Percentiles rank a stretch among this genome's conserved stretches.
Conservation (phyloP, 1,140 invertebrate genomes). For the Leptinotarsa undecemlineata region DNA sequence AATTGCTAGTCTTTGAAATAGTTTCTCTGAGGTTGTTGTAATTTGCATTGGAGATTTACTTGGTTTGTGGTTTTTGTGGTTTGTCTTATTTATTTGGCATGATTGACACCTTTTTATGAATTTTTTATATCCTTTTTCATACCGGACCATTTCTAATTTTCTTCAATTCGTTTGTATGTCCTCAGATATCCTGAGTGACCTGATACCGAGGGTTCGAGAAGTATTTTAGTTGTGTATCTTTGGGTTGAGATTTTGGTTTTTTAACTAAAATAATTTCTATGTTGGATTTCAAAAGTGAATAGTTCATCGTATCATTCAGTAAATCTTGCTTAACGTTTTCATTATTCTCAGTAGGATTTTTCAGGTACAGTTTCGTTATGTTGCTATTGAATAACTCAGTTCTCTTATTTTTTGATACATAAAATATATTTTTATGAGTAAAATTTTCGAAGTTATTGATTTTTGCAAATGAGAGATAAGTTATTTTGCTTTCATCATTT, state of each 20-base stretch:
- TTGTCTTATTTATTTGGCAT: constrained; percentile 48
- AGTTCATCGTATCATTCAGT: constrained; percentile 31
- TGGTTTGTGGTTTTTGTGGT: constrained; percentile 34
- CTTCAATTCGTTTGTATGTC: constrained; percentile 42
- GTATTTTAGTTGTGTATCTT: constrained; percentile 33
- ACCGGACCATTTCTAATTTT: constrained; percentile 52
- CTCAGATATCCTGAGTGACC: not conserved
- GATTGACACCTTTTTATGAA: constrained; percentile 45
- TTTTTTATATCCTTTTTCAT: constrained; percentile 52
- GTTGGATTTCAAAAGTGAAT: constrained; percentile 21
- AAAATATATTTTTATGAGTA: constrained; percentile 45
- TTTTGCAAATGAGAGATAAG: constrained; percentile 41
- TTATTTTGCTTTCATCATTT: constrained; percentile 34
- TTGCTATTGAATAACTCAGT: constrained; percentile 12
- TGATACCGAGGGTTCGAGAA: constrained; percentile 35
- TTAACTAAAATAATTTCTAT: constrained; percentile 30
- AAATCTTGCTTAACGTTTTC: constrained; percentile 38
- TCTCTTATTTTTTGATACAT: constrained; percentile 36
- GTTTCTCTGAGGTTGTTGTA: constrained; percentile 42
- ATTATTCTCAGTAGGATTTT: constrained; percentile 4
- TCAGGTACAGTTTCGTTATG: not conserved
- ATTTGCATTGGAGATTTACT: constrained; percentile 47
- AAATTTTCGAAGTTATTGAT: constrained; percentile 44
- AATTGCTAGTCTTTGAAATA: too few relatives aligned
- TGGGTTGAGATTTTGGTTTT: constrained; percentile 19